These are phyloP conservation scores for Porphyrio hochstetteri DNA, from an alignment of 2,113 vertebrate genomes.

Conservation along the genomic window DNA sequence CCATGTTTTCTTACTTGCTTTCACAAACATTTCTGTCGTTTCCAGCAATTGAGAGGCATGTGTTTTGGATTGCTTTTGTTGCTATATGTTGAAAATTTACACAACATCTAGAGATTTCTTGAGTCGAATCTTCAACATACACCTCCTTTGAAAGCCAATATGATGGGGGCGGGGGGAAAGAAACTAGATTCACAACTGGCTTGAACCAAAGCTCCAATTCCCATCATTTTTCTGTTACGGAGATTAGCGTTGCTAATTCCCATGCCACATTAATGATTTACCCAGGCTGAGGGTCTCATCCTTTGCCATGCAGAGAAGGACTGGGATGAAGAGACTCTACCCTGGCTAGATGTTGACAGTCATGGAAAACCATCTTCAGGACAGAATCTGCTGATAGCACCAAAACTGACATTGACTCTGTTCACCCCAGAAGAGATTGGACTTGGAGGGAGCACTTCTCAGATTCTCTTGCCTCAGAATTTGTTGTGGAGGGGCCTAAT, in stretches of 20 bases:
- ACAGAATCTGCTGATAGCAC: neutral
- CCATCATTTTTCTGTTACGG: neutral
- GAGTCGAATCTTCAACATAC: neutral
- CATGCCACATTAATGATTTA: neutral
- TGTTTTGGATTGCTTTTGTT: neutral
- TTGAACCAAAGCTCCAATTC: neutral
- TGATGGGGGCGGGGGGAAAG: neutral
- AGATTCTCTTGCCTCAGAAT: neutral
- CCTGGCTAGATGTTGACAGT: neutral
- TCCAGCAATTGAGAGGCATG: neutral
- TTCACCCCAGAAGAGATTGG: neutral
- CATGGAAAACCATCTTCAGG: neutral
- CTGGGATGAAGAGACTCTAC: neutral
- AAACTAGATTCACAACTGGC: neutral
- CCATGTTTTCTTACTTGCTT: constrained; percentile 45
- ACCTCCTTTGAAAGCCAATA: neutral
- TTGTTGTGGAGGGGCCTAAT: neutral
- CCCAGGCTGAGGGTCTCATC: neutral
- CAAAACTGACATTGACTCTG: neutral
- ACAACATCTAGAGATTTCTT: neutral
- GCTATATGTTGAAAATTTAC: neutral
- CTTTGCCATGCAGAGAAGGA: neutral
- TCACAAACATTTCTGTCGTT: constrained; percentile 46
- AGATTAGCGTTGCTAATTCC: neutral
- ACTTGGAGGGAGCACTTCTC: neutral